These are phyloP conservation scores for Eubucco bourcierii DNA, from an alignment of 2,113 vertebrate species.

Conservation along the genomic window DNA sequence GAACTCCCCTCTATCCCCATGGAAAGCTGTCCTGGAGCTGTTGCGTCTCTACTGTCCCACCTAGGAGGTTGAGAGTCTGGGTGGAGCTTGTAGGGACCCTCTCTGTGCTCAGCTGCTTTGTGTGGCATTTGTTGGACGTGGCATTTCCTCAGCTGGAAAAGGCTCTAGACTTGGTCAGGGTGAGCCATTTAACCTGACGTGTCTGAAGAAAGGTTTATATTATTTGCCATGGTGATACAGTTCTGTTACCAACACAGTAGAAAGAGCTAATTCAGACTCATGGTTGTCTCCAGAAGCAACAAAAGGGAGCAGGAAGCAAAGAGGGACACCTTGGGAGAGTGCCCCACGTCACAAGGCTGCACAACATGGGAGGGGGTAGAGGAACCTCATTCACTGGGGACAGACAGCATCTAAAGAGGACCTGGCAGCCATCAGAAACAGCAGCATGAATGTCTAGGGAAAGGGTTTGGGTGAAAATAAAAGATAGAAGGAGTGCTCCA, in stretches of 20 bases:
- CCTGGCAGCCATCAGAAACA: not conserved
- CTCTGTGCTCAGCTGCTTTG: not conserved
- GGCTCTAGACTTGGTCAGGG: not conserved
- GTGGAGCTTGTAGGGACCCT: not conserved
- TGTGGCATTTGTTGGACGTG: not conserved
- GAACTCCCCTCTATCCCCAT: not conserved
- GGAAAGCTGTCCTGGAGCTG: not conserved
- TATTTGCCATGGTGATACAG: not conserved
- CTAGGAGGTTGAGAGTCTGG: not conserved
- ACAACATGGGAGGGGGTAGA: not conserved
- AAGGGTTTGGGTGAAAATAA: not conserved
- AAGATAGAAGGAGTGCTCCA: not conserved
- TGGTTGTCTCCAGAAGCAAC: not conserved
- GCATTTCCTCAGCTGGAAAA: not conserved
- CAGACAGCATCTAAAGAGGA: not conserved
- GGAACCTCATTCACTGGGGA: rapidly evolving
- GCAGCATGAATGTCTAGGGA: not conserved
- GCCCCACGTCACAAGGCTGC: no score
- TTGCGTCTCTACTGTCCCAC: rapidly evolving
- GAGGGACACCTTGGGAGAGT: not conserved
- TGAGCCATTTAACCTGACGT: not conserved
- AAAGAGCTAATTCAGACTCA: not conserved
- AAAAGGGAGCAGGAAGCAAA: not conserved
- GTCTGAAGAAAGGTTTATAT: not conserved
- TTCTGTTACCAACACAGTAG: not conserved